phyloP scores from a whole-genome alignment of 2,888 invertebrate genomes.

The Rhaphigaster nebulosa region DNA sequence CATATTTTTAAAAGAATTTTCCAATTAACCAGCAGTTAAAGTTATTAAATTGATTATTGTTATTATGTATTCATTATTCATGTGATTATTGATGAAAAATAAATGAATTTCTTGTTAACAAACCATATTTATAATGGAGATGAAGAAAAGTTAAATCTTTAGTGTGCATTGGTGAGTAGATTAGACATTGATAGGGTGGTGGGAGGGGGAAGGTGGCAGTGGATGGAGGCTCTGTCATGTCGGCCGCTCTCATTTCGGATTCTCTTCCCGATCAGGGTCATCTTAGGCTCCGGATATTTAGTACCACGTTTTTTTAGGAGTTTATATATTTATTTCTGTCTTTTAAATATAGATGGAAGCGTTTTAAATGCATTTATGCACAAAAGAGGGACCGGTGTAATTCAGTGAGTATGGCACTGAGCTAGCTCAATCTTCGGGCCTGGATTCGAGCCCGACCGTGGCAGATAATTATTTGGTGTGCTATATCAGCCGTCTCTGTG shows the following conservation, averaged over 20 bases:
- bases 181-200: background rate
- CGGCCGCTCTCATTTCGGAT: background rate
- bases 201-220: background rate
- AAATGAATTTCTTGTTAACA: background rate
- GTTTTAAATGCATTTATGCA: too few species aligned
- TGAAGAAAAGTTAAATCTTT: background rate
- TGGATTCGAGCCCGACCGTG: too few species aligned
- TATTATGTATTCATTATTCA: too few species aligned
- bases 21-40: too few species aligned
- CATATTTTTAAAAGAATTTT: too few species aligned
- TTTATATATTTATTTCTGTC: background rate
- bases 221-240: background rate
- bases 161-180: background rate
- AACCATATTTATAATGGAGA: background rate
- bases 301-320: too few species aligned
- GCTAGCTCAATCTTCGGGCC: too few species aligned
- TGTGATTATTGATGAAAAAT: background rate
- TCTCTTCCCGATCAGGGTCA: background rate
- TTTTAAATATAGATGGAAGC: background rate
- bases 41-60: background rate
- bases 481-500: too few species aligned
- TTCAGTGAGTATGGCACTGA: too few species aligned
- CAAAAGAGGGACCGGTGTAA: too few species aligned
- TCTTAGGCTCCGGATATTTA: too few species aligned
- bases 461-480: too few species aligned